Evolutionary conservation across 2,113 vertebrate species (phyloP), one percentile per base, ranked within the genome.

Genomic region (Ceyx melanurus): DNA sequence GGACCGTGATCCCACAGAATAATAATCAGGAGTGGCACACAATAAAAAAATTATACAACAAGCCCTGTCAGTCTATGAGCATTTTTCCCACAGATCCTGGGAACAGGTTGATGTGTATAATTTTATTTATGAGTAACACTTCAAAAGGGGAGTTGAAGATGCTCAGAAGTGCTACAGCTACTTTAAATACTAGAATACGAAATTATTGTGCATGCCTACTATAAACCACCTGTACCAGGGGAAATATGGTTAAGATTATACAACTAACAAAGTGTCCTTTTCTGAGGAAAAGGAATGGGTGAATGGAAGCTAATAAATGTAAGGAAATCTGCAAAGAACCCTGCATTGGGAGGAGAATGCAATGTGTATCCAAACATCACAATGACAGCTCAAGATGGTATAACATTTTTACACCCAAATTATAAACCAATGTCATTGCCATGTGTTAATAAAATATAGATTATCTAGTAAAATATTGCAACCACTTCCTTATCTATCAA

Each of bases 111-210:
- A 77, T 88, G 35, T 64, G n/a, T 70, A 33, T 73, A 46, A 91
- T 91, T 94, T 80, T 87, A 87, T 92, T 87, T 84, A 76, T 53
- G 37, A 92, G 58, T 53, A 91, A 80, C 33, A 73, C 62, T 89
- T 94, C 88, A 94, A 91, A 94, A 45, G 10, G 53, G 35, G 83
- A 92, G 53, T 11, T 61, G 51, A 58, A 89, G 85, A 71, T 90
- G 79, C 72, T 90, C 56, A 64, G 46, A 87, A 93, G 42, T 20
- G 22, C 42, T 85, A 83, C 29, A 79, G 48, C 79, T 88, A 58
- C 56, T 89, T 93, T 71, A 80, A 88, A 82, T 77, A n/a, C 37
- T 40, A 28, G 67, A 86, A 88, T 83, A 76, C 9, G 13, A 95
- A 90, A 83, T 81, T 60, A 51, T 10, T 70, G 68, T 67, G 72